A percentile compares a stretch with the other conserved stretches of the same genome.
Conservation (phyloP, 2,888 invertebrate species). For the Cylloceria caligata region DNA sequence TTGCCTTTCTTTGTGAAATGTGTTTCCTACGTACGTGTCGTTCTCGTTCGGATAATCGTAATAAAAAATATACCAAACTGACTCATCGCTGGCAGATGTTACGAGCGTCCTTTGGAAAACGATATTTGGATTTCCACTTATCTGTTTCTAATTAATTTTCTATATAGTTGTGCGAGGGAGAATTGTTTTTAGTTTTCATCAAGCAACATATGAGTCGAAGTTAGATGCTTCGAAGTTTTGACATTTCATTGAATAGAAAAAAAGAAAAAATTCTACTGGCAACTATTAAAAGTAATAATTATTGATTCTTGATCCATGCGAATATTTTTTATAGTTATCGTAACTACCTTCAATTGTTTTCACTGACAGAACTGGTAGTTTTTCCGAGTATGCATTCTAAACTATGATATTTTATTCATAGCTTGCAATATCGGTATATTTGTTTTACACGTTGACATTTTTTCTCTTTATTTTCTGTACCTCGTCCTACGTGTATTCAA, state of each 20-base stretch:
- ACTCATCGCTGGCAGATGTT: neutral
- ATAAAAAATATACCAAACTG: neutral
- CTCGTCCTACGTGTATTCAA: neutral
- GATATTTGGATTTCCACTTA: neutral
- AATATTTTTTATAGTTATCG: no score
- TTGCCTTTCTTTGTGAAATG: conserved; percentile 50
- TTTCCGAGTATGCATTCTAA: neutral
- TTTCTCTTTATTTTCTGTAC: neutral
- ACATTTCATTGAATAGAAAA: neutral
- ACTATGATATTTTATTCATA: neutral
- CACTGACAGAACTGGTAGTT: no score
- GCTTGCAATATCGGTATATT: neutral
- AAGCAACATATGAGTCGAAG: neutral
- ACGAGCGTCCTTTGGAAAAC: neutral
- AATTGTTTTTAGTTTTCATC: neutral
- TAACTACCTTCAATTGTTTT: no score
- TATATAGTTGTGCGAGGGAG: neutral
- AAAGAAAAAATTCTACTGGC: no score
- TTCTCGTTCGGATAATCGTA: neutral
- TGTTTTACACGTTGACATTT: neutral
- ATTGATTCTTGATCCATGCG: no score
- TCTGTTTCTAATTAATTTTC: neutral
- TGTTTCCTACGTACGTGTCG: conserved; percentile 22
- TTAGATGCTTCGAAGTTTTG: neutral
- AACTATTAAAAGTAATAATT: no score